Base-by-base conservation (phyloP, 2,113 vertebrate species). In the Sinocyclocheilus maitianheensis region DNA sequence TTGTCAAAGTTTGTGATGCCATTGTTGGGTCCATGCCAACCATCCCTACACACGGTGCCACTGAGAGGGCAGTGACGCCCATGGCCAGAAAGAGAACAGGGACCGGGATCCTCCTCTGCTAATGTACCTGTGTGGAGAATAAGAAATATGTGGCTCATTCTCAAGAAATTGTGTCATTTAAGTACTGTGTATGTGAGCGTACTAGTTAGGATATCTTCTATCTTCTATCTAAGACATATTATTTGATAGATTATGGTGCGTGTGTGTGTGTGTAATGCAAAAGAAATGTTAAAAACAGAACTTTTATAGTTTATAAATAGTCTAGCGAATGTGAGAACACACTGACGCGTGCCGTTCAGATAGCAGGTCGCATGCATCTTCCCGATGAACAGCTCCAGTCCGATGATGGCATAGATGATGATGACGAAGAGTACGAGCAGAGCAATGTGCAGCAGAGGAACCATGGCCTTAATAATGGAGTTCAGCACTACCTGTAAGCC, bases 1-100 rank as follows among this genome's bases (percentile, higher is more conserved):
- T 99, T 99, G 93, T 99, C 98, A 0, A 99, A 99, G 94, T 99
- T 99, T 91, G 98, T 99, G 92, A 99, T 99, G 94, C 98, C 98
- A 72, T 97, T 97, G 14, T 99, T 99, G 3, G 98, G 98, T 81
- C 98, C 98, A 71, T 96, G 96, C 98, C 98, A 99, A 90, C 96
- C 97, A 8, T 97, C 97, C 90, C 93, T 93, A 94, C 98, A 99
- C 86, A 95, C 93, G 0, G 97, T 97, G 87, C 95, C 96, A 6
- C 99, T 99, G 84, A 95, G 86, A 37, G 95, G 88, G 86, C 98
- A 99, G 77, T 96, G 96, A 86, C 97, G 98, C 84, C 98, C 98
- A 3, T 98, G 97, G 91, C 97, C 98, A 90, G 98, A 98, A 92
- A 97, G 94, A 7, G 97, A 96, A 91, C 98, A 99, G 1, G 98